Evolutionary conservation across 37 sponge, comb jelly and placozoan genomes (phyloP).

Genomic region (Theonella swinhoei): DNA sequence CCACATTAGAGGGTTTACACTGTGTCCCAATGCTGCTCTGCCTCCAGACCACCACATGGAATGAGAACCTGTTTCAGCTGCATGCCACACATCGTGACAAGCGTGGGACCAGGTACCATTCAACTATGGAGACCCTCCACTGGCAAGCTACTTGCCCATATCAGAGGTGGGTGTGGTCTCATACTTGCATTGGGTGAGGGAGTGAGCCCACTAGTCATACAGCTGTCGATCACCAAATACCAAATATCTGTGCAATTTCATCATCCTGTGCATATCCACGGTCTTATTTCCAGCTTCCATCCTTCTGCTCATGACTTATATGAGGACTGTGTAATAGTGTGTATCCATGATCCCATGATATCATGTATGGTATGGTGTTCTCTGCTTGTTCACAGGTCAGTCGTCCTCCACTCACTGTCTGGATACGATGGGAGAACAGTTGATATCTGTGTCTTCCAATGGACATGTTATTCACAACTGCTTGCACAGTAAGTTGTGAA

Average conservation of each 20-base stretch:
- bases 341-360: too few relatives aligned
- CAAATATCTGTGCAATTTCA: too few relatives aligned
- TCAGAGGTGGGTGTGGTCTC: slow-evolving; percentile 41
- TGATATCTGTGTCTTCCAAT: slow-evolving; percentile 50
- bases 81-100: slow-evolving; percentile 57
- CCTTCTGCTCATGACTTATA: too few relatives aligned
- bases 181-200: background rate
- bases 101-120: slow-evolving; percentile 48
- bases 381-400: slow-evolving; percentile 54
- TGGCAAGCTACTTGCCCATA: slow-evolving; percentile 38
- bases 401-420: slow-evolving; percentile 31
- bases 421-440: slow-evolving; percentile 65
- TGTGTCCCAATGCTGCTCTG: too few relatives aligned
- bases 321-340: too few relatives aligned
- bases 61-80: slow-evolving; percentile 42
- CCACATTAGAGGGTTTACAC: too few relatives aligned
- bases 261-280: too few relatives aligned
- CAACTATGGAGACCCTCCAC: slow-evolving; percentile 63
- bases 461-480: slow-evolving; percentile 48
- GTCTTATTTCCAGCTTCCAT: too few relatives aligned
- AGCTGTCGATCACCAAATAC: too few relatives aligned
- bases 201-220: too few relatives aligned
- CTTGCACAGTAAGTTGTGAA: slow-evolving; percentile 49
- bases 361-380: too few relatives aligned
- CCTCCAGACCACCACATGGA: slow-evolving; percentile 48